Conservation (phyloP, 2,888 invertebrate genomes). For the Lasioglossum calceatum region DNA sequence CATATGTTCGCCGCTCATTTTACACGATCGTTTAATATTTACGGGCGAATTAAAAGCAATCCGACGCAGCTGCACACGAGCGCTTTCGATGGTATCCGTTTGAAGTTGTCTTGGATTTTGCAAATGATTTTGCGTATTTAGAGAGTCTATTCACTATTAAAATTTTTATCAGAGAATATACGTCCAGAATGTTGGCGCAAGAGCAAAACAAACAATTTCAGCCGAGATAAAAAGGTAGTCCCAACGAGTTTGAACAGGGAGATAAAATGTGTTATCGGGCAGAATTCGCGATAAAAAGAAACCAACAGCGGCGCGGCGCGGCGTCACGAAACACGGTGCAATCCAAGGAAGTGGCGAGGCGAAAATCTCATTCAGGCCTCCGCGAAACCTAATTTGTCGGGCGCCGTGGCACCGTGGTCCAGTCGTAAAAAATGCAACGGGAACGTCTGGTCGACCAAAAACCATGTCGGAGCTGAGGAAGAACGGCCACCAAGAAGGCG, state of each 20-base stretch:
- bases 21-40: neutral
- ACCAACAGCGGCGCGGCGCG: neutral
- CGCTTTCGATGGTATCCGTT: neutral
- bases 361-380: slow-evolving; percentile 44
- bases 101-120: neutral
- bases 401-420: slow-evolving; percentile 29
- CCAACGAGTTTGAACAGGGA: neutral
- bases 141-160: neutral
- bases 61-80: neutral
- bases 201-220: neutral
- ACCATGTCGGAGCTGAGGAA: slow-evolving; percentile 20
- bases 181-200: neutral
- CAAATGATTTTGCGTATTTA: neutral
- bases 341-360: slow-evolving; percentile 27
- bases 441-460: slow-evolving; percentile 45
- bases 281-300: neutral
- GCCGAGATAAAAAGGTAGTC: neutral
- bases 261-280: neutral
- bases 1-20: neutral
- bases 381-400: slow-evolving; percentile 64
- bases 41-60: neutral
- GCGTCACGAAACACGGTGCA: slow-evolving; percentile 3
- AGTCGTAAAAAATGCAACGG: slow-evolving; percentile 61
- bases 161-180: neutral
- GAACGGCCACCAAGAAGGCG: slow-evolving; percentile 52